Evolutionary conservation across 2,113 vertebrate species (phyloP), one percentile per base, ranked within the genome.

Genomic region (Vombatus ursinus): DNA sequence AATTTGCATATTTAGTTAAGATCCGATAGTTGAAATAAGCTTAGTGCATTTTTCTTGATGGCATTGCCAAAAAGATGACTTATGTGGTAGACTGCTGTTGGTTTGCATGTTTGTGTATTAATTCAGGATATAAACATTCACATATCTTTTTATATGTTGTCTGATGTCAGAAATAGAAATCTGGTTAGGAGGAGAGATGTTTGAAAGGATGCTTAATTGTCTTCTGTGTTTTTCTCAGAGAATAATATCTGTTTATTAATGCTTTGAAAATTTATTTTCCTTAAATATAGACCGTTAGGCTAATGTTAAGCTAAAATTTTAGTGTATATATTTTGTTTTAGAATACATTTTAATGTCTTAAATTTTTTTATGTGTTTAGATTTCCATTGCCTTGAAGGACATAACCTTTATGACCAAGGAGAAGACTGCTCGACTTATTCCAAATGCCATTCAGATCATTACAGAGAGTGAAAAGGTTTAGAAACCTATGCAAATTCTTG

Each of bases 381-480:
- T 99, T 97, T 98, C 98, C 89, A 96, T 99, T 96, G 98, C 98
- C 68, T 99, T 99, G 95, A 99, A 99, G 98, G 99, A 99, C 94
- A 98, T 99, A 97, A 98, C 97, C 19, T 98, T 98, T 61, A 98
- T 99, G 98, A 99, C 99, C 54, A 99, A 99, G 97, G 99, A 99
- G 98, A 99, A 99, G 98, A 99, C 99, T 0, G 99, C 99, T 93
- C 99, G 99, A 44, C 98, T 99, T 95, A 99, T 99, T 97, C 99
- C 99, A 97, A 99, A 99, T 92, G 99, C 99, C 95, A 99, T 99
- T 97, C 99, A 99, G 98, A 98, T 99, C 97, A 98, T 98, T 97
- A 99, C 99, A 1, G 98, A 98, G 77, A 97, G 98, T 52, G 99
- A 99, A 91, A 99, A 99, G 99, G 99, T 99, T 47, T 95, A 96